Percentiles rank a stretch among this genome's conserved stretches.
These are phyloP conservation scores for Microctenopoma steveboyesi DNA, from an alignment of 2,797 vertebrate genomes.

Conservation along the genomic window DNA sequence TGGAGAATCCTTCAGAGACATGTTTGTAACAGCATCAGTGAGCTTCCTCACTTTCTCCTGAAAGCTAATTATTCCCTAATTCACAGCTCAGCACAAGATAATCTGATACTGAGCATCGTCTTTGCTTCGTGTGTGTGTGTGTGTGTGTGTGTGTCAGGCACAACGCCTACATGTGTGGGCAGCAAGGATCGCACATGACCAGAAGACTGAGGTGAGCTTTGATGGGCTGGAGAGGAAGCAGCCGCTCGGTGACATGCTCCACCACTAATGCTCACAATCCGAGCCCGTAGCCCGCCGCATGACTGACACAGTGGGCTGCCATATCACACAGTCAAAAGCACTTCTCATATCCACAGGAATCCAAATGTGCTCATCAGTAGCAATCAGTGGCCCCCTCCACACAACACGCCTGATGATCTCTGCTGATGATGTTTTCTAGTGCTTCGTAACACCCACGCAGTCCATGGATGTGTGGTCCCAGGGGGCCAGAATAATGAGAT, in stretches of 20 bases:
- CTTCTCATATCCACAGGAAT: slow-evolving; percentile 38
- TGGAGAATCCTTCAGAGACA: too few species aligned
- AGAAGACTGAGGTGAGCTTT: background rate
- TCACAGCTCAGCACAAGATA: background rate
- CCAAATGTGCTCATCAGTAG: slow-evolving; percentile 49
- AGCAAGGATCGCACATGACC: background rate
- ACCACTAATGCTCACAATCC: slow-evolving; percentile 36
- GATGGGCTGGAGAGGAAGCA: background rate
- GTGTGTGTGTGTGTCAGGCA: too few species aligned
- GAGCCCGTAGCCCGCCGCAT: slow-evolving; percentile 13
- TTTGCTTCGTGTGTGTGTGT: background rate
- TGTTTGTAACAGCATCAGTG: too few species aligned
- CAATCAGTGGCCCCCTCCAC: slow-evolving; percentile 33
- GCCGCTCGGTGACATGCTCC: slow-evolving; percentile 8
- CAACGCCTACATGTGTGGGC: background rate
- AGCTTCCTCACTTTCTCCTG: background rate
- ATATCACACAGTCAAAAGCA: slow-evolving; percentile 28
- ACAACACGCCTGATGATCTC: slow-evolving; percentile 33
- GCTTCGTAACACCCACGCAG: slow-evolving; percentile 46
- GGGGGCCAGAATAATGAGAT: slow-evolving; percentile 32
- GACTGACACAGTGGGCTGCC: slow-evolving; percentile 19
- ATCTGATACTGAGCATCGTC: slow-evolving; percentile 1
- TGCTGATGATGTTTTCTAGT: slow-evolving; percentile 44
- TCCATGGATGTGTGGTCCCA: slow-evolving; percentile 12
- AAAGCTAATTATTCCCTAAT: slow-evolving; percentile 3